Percentiles rank a stretch among this genome's conserved stretches.
These are phyloP conservation scores for Tethya wilhelma DNA, from an alignment of 37 sponge, comb jelly and placozoan species.

Conservation along the genomic window DNA sequence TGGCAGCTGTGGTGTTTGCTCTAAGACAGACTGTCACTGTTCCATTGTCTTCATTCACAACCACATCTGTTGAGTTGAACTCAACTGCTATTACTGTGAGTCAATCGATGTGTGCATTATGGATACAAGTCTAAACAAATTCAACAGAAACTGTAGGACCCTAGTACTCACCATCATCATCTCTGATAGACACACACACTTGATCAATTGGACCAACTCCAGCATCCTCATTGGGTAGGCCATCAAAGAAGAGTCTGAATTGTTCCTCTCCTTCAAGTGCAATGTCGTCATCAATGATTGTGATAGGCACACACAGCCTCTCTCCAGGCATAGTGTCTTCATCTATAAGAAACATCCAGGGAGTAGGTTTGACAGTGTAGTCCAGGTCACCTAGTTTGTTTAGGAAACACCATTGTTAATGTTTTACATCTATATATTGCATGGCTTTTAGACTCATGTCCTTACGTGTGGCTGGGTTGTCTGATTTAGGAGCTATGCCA, in stretches of 20 bases:
- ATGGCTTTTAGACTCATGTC: neutral
- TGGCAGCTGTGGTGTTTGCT: neutral
- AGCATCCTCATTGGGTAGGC: neutral
- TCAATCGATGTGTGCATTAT: neutral
- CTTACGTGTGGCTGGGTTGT: constrained; percentile 1
- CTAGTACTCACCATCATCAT: constrained; percentile 23
- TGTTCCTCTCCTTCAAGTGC: constrained; percentile 11
- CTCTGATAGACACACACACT: neutral
- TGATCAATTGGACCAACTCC: neutral
- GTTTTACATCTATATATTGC: neutral
- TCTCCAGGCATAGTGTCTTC: no score
- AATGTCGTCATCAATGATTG: constrained; percentile 12
- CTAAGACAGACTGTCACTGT: constrained; percentile 24
- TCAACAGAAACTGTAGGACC: neutral
- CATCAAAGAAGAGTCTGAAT: constrained; percentile 4
- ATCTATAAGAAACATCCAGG: no score
- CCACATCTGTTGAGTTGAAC: constrained; percentile 4
- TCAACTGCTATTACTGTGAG: constrained; percentile 1
- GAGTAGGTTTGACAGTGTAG: no score
- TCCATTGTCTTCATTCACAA: constrained; percentile 36
- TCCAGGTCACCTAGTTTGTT: neutral
- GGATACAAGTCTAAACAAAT: neutral
- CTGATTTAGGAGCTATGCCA: neutral
- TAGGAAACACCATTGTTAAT: neutral
- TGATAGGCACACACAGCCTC: neutral